Evolutionary conservation across 1,140 invertebrate species (phyloP), one percentile per base, ranked within the genome.

Genomic region (Lepidurus apus): DNA sequence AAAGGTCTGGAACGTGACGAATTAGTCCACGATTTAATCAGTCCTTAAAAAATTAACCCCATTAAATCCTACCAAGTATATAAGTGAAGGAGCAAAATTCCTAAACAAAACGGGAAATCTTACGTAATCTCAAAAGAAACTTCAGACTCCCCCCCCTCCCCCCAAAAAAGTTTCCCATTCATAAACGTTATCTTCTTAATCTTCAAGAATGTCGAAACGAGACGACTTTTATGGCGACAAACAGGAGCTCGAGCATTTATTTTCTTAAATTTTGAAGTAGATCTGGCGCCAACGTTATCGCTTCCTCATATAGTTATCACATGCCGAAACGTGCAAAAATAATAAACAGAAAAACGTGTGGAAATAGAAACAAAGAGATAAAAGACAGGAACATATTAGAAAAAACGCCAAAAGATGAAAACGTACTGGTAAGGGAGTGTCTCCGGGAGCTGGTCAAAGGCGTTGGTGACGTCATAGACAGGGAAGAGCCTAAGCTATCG

Each of bases 391-490:
- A 77, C 47, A 21, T 6, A 1, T 43, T n/a, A 73, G n/a, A 47
- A 73, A 65, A 76, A 80, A 42, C 43, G 65, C 21, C 5, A 13
- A 42, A 10, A 34, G 43, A 78, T 34, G 17, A 34, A 43, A 79
- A 78, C 88, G 88, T 87, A 93, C 92, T 91, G 77, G 92, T 93
- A 43, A 93, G 90, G 73, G 92, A 94, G 87, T 95, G 92, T 82
- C 93, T 89, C 82, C 93, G 87, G 76, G 81, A 79, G 10, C 84
- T 85, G 42, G 90, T 89, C 1, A 91, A 87, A 11, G 93, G 89
- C 82, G 93, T 94, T 73, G 82, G 80, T 34, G 91, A 92, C 1
- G 91, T 92, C 88, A 91, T 91, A 0, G 91, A 92, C 86, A 93
- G 92, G 0, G 94, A 87, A 1, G 93, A 94, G 4, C 91, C 91